phyloP scores from a whole-genome alignment of 2,113 vertebrate genomes.

The Salvelinus alpinus region DNA sequence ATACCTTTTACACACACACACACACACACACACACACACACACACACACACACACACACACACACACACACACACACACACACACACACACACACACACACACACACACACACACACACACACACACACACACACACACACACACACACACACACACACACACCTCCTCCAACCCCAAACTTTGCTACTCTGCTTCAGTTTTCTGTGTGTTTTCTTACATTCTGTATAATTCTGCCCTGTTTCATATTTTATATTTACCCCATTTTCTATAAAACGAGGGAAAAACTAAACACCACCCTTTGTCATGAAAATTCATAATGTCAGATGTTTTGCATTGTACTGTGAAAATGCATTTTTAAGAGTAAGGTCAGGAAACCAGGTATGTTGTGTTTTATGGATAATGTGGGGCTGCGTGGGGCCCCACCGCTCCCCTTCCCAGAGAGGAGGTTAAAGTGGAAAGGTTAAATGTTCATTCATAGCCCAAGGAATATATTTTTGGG shows the following conservation, averaged over 20 bases:
- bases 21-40: no score
- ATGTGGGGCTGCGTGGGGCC: constrained; percentile 47
- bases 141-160: not conserved
- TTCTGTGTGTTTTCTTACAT: not conserved
- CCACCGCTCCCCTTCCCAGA: constrained; percentile 29
- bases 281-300: not conserved
- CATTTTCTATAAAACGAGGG: not conserved
- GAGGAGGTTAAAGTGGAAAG: constrained; percentile 32
- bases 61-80: no score
- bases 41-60: no score
- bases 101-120: no score
- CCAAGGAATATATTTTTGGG: constrained; percentile 22
- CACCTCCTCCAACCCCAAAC: not conserved
- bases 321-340: constrained; percentile 19
- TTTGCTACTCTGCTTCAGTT: not conserved
- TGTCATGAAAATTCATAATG: constrained; percentile 20
- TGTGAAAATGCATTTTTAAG: constrained; percentile 3
- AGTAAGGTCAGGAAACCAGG: not conserved
- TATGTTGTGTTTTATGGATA: constrained; percentile 1
- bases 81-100: no score
- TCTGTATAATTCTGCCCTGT: constrained; percentile 4
- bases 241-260: not conserved
- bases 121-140: not conserved
- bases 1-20: not conserved
- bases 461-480: constrained; percentile 25